Evolutionary conservation across 1,140 invertebrate species (phyloP), one percentile per base, ranked within the genome.

Genomic region (Drosophila lacteicornis): DNA sequence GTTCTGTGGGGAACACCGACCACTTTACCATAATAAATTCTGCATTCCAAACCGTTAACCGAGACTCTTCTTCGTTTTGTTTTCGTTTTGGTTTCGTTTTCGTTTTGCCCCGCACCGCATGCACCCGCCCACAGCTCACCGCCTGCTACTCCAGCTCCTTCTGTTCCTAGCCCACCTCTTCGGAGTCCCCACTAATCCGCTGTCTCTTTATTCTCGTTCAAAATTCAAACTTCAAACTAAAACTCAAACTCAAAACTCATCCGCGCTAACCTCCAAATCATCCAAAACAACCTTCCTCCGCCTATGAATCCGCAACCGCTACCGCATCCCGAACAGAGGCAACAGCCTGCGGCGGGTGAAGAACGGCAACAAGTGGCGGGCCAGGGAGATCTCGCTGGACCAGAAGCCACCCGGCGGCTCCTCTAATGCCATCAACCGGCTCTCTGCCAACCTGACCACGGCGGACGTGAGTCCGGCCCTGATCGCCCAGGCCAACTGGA

Each of bases 401-500:
- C 86, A 91, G 65, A 93, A 93, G 45, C 75, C 92, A 25, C 11
- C 19, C 12, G 36, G 53, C 38, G 51, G 51, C 27, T 79, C 76
- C 47, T 66, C 74, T 5, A 90, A 86, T 67, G 49, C 87, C 36
- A 57, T 92, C 45, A 92, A 92, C 77, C 71, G 92, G 5, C 70
- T 91, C 3, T 93, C 92, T 30, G 92, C 92, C 2, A 92, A 93
- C 75, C 49, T 93, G 11, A 86, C 91, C 19, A 91, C 90, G 27
- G 80, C 91, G 15, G 92, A 93, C 56, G 82, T 92, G 25, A 93
- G 92, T 83, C 92, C 92, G 4, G 91, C 97, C 6, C 94, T 97
- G n/a, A 97, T 98, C 80, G 98, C 98, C n/a, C 98, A 99, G 93
- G 98, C 98, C 15, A 99, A 99, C 93, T 99, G 98, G 96, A 98